Conservation (phyloP, 2,797 vertebrate species). For the Tamandua tetradactyla region DNA sequence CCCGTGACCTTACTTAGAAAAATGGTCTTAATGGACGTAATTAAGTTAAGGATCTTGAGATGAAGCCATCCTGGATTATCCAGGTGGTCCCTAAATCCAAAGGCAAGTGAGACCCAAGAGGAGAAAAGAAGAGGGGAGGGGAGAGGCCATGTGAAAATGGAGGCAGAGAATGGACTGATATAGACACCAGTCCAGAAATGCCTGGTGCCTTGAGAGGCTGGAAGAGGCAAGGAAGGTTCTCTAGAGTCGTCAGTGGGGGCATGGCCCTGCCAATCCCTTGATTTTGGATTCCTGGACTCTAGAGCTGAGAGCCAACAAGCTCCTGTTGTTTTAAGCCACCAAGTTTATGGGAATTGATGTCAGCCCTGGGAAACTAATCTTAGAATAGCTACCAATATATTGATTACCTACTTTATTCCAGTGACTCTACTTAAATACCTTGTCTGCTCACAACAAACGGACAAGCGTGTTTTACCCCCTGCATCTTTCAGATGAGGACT, state of each 20-base stretch:
- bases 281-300: no score
- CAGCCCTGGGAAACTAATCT: background rate
- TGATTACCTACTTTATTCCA: background rate
- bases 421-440: background rate
- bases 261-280: no score
- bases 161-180: background rate
- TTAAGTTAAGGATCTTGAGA: background rate
- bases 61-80: background rate
- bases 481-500: background rate
- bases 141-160: background rate
- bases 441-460: background rate
- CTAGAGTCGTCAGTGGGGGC: no score
- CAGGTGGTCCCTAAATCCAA: background rate
- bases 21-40: background rate
- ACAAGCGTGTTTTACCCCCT: background rate
- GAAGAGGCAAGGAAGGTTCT: background rate
- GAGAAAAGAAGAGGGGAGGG: no score
- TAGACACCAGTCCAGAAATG: no score
- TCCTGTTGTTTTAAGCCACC: no score
- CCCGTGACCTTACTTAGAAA: background rate
- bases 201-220: no score
- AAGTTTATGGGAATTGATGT: background rate
- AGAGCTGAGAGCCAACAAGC: no score
- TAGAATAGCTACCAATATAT: background rate
- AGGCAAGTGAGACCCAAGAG: no score